phyloP scores from a whole-genome alignment of 1,140 invertebrate genomes.

The Trachymyrmex septentrionalis region DNA sequence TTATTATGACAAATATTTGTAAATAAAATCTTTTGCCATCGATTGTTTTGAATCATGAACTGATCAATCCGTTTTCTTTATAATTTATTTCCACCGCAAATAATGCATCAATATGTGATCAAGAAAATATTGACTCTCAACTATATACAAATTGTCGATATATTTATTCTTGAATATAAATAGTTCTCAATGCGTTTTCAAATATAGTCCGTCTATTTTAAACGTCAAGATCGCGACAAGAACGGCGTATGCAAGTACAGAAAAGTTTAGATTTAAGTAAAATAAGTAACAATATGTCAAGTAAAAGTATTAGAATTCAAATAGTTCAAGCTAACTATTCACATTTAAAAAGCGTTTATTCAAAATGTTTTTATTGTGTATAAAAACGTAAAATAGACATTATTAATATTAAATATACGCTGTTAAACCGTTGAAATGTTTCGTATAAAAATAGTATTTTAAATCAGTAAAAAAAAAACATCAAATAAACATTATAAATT shows the following conservation, averaged over 20 bases:
- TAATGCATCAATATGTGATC: neutral
- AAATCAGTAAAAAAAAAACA: too few relatives aligned
- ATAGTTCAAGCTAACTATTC: too few relatives aligned
- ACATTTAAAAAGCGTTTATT: too few relatives aligned
- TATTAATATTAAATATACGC: too few relatives aligned
- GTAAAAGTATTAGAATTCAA: too few relatives aligned
- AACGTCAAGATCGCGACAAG: constrained; percentile 27
- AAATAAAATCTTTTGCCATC: neutral
- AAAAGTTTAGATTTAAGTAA: neutral
- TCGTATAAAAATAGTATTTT: too few relatives aligned
- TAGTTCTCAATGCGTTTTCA: constrained; percentile 6
- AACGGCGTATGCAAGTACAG: neutral
- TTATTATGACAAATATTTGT: neutral
- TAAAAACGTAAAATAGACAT: too few relatives aligned
- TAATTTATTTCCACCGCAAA: neutral
- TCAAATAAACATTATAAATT: too few relatives aligned
- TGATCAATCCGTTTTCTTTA: neutral
- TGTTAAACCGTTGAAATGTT: too few relatives aligned
- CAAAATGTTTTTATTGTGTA: too few relatives aligned
- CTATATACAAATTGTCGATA: constrained; percentile 25
- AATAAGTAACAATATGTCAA: constrained; percentile 6
- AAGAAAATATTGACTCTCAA: constrained; percentile 49
- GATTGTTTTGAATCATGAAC: neutral
- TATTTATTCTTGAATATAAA: constrained; percentile 47
- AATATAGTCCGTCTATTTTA: constrained; percentile 51